Percentiles rank a stretch among this genome's conserved stretches.
Evolutionary conservation across 1,140 invertebrate genomes (phyloP).

Genomic region (Cardiocondyla obscurior): DNA sequence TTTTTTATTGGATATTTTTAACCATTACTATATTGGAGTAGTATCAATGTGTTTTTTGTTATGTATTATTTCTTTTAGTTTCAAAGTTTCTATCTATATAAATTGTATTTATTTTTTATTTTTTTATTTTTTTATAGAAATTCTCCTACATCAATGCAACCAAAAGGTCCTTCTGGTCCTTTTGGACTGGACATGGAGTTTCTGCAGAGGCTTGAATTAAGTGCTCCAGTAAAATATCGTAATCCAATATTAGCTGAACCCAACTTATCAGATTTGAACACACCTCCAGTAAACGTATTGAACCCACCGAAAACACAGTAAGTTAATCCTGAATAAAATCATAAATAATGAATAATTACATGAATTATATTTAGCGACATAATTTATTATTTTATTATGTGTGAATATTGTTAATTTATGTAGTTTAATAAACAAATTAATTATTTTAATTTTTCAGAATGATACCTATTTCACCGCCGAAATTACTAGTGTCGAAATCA

Average conservation of each 20-base stretch:
- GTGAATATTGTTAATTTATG: not conserved
- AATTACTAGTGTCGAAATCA: conserved; percentile 78
- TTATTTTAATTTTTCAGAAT: conserved; percentile 74
- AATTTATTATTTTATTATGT: not conserved
- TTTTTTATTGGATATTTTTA: not conserved
- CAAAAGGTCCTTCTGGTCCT: conserved; percentile 85
- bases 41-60: not conserved
- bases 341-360: not conserved
- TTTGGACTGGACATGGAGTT: conserved; percentile 89
- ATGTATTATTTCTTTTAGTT: not conserved
- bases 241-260: conserved; percentile 84
- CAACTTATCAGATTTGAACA: conserved; percentile 78
- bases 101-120: not conserved
- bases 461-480: conserved; percentile 84
- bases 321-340: conserved; percentile 53
- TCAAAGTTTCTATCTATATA: not conserved
- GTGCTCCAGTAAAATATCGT: conserved; percentile 77
- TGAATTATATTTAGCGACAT: not conserved
- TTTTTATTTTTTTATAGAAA: conserved; percentile 70
- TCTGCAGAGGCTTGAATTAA: conserved; percentile 86
- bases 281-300: conserved; percentile 66
- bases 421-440: conserved; percentile 1
- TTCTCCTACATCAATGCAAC: conserved; percentile 73
- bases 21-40: not conserved
- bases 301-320: conserved; percentile 72